Percentiles rank a stretch among this genome's conserved stretches.
Conservation (phyloP, 2,797 vertebrate genomes). For the Esox lucius region DNA sequence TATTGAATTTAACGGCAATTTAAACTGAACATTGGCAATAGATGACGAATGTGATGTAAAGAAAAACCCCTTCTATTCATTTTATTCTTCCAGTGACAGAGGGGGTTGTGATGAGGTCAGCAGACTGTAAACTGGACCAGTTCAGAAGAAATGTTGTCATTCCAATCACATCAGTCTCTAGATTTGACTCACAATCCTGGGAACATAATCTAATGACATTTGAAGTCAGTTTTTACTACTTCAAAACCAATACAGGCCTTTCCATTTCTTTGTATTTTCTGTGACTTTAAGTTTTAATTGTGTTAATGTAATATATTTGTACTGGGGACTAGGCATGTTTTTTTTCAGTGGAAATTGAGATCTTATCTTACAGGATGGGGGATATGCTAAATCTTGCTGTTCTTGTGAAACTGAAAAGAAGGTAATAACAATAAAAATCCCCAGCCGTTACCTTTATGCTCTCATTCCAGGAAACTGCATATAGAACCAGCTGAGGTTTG, state of each 20-base stretch:
- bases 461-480: slow-evolving; percentile 78
- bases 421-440: slow-evolving; percentile 72
- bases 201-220: slow-evolving; percentile 45
- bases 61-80: slow-evolving; percentile 77
- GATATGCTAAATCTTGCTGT: slow-evolving; percentile 62
- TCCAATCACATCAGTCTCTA: slow-evolving; percentile 54
- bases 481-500: slow-evolving; percentile 33
- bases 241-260: neutral
- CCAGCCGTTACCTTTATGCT: slow-evolving; percentile 58
- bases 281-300: neutral
- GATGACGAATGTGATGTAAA: slow-evolving; percentile 45
- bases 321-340: neutral
- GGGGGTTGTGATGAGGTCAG: slow-evolving; percentile 53
- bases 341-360: slow-evolving; percentile 16
- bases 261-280: neutral
- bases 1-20: neutral
- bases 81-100: slow-evolving; percentile 67
- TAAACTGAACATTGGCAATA: slow-evolving; percentile 21
- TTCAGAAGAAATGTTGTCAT: slow-evolving; percentile 61
- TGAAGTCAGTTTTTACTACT: neutral
- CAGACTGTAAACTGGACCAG: slow-evolving; percentile 54
- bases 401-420: slow-evolving; percentile 79
- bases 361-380: slow-evolving; percentile 41
- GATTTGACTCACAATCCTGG: slow-evolving; percentile 67
- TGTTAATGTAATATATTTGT: neutral